These are phyloP conservation scores for Takifugu flavidus DNA, from an alignment of 2,113 vertebrate species.

Conservation along the genomic window DNA sequence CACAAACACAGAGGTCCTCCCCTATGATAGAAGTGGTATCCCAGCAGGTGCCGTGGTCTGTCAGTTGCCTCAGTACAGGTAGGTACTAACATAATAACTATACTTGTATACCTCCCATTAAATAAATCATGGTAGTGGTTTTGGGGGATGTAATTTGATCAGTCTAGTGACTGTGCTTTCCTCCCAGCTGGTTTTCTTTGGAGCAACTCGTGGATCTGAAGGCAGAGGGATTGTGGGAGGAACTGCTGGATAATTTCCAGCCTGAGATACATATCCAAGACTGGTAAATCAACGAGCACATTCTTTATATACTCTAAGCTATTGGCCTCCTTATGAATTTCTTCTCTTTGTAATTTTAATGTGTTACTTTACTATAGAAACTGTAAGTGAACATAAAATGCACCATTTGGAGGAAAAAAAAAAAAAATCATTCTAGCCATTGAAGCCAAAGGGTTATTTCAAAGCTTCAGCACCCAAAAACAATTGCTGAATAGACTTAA, in stretches of 20 bases:
- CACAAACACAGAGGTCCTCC: conserved; percentile 67
- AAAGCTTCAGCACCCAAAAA: too few relatives aligned
- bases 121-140: neutral
- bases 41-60: conserved; percentile 63
- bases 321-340: neutral
- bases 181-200: conserved; percentile 81
- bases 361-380: too few relatives aligned
- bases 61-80: conserved; percentile 62
- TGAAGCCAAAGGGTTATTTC: too few relatives aligned
- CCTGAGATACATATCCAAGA: conserved; percentile 82
- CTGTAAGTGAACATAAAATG: too few relatives aligned
- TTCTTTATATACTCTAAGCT: neutral
- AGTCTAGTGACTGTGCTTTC: neutral
- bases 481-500: too few relatives aligned
- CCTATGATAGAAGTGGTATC: conserved; percentile 58
- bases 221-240: conserved; percentile 82
- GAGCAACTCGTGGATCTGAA: conserved; percentile 82
- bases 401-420: too few relatives aligned
- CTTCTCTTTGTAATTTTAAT: too few relatives aligned
- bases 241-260: conserved; percentile 80
- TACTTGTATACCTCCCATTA: neutral
- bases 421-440: too few relatives aligned
- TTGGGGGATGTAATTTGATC: neutral
- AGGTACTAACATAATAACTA: neutral
- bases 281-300: conserved; percentile 70